Base-by-base conservation (phyloP, 1,140 invertebrate genomes). In the Reticulitermes speratus region DNA sequence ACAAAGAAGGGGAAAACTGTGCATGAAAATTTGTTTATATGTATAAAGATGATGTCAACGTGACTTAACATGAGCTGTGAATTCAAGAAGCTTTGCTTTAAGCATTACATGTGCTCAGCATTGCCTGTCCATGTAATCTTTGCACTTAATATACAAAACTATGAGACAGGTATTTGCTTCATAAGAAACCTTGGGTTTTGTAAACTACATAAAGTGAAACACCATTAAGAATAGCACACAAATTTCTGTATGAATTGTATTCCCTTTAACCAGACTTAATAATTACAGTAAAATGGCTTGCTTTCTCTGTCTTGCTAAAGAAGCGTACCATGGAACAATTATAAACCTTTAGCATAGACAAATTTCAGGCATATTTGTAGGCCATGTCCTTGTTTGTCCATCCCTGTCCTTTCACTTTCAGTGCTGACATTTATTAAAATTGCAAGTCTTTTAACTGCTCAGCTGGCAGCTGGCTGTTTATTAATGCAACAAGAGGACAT, bases 41-140 rank as follows among this genome's bases (percentile, higher is more conserved):
- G 65, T 75, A 16, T 30, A 30, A 3, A 75, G 25, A 30, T n/a
- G n/a, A 75, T 14, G 25, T 75, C 65, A 75, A 30, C n/a, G n/a
- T 75, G 65, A 75, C 65, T 69, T 30, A 75, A 75, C 65, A 75
- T 30, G 65, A 75, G 65, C 65, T 75, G 65, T 75, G 65, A 75
- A 75, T n/a, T 14, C 9, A 75, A 75, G n/a, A 75, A 75, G 9
- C 25, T 12, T 30, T 75, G 25, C 7, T 59, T 75, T 75, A 9
- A 75, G 65, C 14, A 30, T 30, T 75, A 75, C 25, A 23, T 8
- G 3, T 21, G 59, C 3, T 75, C 7, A 75, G 8, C n/a, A 75
- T n/a, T 21, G 59, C 59, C 21, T 23, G n/a, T 14, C 0, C 65
- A 30, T n/a, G 8, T 30, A n/a, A 30, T 75, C 14, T 30, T 9